Conservation (phyloP, 2,888 invertebrate species). For the Monopis laevigella region DNA sequence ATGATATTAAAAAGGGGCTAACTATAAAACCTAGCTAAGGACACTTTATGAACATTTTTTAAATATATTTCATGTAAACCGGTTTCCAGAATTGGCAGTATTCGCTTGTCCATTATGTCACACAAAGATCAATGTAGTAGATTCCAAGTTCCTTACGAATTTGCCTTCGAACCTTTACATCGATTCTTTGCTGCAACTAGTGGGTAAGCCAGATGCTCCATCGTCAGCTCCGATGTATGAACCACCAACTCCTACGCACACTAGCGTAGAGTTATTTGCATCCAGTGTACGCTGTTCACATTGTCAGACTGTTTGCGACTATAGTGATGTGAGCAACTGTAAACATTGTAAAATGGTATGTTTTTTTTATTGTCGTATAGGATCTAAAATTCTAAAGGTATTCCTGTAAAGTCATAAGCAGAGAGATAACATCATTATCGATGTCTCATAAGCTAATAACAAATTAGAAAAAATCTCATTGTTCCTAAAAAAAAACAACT, state of each 20-base stretch:
- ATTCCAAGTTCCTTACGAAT: constrained; percentile 55
- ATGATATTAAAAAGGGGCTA: too few relatives aligned
- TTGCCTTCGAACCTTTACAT: constrained; percentile 77
- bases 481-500: too few relatives aligned
- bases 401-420: too few relatives aligned
- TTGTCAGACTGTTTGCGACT: constrained; percentile 45
- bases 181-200: constrained; percentile 65
- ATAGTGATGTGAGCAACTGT: constrained; percentile 42
- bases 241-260: constrained; percentile 3
- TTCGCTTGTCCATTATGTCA: constrained; percentile 71
- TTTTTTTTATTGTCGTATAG: constrained; percentile 9
- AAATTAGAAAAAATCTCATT: too few relatives aligned
- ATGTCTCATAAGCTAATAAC: too few relatives aligned
- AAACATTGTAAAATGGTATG: constrained; percentile 71
- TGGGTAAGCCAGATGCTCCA: constrained; percentile 31
- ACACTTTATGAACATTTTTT: too few relatives aligned
- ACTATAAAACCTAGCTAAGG: too few relatives aligned
- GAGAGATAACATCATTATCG: too few relatives aligned
- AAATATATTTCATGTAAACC: not conserved
- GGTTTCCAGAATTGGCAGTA: constrained; percentile 33
- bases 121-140: constrained; percentile 48
- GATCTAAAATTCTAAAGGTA: too few relatives aligned
- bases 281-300: constrained; percentile 38
- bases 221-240: not conserved
- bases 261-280: constrained; percentile 41